Base-by-base conservation (phyloP, 2,888 invertebrate genomes). In the Ellobium chinense region DNA sequence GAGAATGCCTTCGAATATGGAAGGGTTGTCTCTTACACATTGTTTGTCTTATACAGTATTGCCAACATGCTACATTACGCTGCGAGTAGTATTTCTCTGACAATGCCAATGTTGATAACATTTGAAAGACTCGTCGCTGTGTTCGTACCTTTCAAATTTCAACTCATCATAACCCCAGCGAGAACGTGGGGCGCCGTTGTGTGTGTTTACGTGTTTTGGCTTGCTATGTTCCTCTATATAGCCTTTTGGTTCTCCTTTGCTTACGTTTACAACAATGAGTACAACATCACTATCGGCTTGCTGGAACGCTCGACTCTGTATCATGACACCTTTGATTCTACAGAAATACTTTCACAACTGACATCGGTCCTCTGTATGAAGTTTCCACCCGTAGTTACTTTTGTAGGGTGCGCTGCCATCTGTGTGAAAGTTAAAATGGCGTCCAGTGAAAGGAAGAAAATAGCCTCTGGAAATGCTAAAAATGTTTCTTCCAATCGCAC, bases 71-170 rank as follows among this genome's bases (percentile, higher is more conserved):
- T 58, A 5, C 36, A 72, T 37, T 72, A 58, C 58, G 58, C 18
- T 4, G 21, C 18, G 7, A 14, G 72, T 4, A 34, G 24, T n/a
- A 24, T 56, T 21, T 56, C 58, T 0, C 34, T 72, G n/a, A 58
- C 34, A 4, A 34, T 72, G 18, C 72, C 72, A 18, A n/a, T 58
- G 31, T 34, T 72, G 58, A 72, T 72, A 14, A 72, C 72, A 12
- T 7, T 58, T 21, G 72, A 72, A 21, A 31, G 72, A 36, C 72
- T 72, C 1, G 12, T 72, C 5, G 58, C 24, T 27, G 24, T 72
- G 4, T 72, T 34, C 36, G 34, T 31, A 7, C 72, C 72, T 21
- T n/a, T 72, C 2, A 29, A 34, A 12, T 72, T 58, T 24, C 21
- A 58, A 34, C 12, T 12, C 21, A 34, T 72, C 4, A 12, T 72